Evolutionary conservation across 1,140 invertebrate species (phyloP).

Genomic region (Dolichoris vasculosae): DNA sequence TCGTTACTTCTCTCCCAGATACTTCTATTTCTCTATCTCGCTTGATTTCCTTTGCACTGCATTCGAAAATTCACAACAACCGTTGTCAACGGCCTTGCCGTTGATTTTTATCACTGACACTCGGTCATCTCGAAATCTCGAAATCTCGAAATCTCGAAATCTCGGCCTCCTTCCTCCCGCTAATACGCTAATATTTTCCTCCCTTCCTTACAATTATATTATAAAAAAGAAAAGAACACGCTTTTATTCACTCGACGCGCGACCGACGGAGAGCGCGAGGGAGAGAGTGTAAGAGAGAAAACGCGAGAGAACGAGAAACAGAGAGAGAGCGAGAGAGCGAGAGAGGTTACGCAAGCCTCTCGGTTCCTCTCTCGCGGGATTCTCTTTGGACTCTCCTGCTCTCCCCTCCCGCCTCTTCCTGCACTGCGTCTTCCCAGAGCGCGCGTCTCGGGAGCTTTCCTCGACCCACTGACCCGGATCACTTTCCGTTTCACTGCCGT

Average conservation of each 20-base stretch:
- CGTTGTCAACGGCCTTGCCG: not conserved
- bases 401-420: conserved; percentile 14
- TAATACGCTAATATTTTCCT: not conserved
- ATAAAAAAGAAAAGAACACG: too few relatives aligned
- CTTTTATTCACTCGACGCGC: conserved; percentile 3
- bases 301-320: not conserved
- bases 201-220: not conserved
- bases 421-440: conserved; percentile 26
- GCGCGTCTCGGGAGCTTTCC: conserved; percentile 37
- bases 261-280: not conserved
- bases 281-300: not conserved
- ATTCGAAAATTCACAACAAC: not conserved
- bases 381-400: conserved; percentile 35
- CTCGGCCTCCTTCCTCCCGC: not conserved
- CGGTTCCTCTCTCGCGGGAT: conserved; percentile 13
- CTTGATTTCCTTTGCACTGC: not conserved
- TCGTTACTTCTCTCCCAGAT: too few relatives aligned
- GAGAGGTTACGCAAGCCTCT: conserved; percentile 38
- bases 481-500: conserved; percentile 47
- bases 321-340: not conserved
- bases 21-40: not conserved
- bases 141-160: too few relatives aligned
- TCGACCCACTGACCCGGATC: conserved; percentile 59
- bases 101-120: conserved; percentile 21
- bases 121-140: conserved; percentile 8